phyloP scores from a whole-genome alignment of 2,797 vertebrate species.

The Pelobates cultripes region DNA sequence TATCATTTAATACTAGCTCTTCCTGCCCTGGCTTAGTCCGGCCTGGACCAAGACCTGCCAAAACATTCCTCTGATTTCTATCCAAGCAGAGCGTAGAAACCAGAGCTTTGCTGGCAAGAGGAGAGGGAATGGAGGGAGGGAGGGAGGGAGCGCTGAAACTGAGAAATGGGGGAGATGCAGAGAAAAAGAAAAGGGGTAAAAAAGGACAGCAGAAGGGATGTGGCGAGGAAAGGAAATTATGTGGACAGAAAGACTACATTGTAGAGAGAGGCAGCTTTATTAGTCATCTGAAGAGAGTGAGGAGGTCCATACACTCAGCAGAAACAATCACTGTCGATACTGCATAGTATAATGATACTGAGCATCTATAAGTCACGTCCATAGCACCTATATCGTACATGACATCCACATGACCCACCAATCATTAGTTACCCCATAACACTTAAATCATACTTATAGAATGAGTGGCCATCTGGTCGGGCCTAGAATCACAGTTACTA shows the following conservation, averaged over 20 bases:
- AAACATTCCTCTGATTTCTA: conserved; percentile 52
- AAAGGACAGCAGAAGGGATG: background rate
- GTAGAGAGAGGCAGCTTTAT: background rate
- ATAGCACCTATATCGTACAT: too few species aligned
- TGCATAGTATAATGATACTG: background rate
- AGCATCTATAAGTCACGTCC: background rate
- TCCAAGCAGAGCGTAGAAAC: conserved; percentile 49
- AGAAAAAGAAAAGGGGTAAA: background rate
- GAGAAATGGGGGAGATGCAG: conserved; percentile 12
- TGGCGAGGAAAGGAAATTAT: background rate
- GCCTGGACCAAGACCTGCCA: conserved; percentile 41
- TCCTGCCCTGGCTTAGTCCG: conserved; percentile 46
- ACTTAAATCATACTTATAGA: too few species aligned
- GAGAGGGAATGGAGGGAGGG: background rate
- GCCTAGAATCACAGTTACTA: too few species aligned
- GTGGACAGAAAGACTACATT: background rate
- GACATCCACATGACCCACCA: too few species aligned
- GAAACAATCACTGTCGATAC: background rate
- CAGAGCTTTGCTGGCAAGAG: conserved; percentile 46
- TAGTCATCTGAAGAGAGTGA: conserved; percentile 4
- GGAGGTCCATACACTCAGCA: background rate
- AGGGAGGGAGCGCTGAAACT: background rate
- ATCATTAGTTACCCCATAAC: too few species aligned
- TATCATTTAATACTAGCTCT: conserved; percentile 20
- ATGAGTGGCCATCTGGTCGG: too few species aligned